Evolutionary conservation across 2,113 vertebrate species (phyloP).

Genomic region (Cepphus grylle): DNA sequence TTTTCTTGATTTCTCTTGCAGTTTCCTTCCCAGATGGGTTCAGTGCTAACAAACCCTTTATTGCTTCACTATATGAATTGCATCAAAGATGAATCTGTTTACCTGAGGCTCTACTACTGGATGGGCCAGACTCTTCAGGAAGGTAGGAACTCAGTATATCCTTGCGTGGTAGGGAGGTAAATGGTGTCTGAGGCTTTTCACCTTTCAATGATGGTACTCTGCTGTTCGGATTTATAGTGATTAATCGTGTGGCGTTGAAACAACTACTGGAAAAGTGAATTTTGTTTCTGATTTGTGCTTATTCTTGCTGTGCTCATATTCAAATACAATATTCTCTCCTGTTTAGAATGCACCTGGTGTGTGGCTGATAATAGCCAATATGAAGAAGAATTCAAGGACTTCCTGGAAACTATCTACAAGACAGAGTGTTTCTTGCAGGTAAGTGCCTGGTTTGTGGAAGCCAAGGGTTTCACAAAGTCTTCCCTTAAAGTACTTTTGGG

Average conservation of each 20-base stretch:
- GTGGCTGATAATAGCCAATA: constrained; percentile 65
- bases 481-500: not conserved
- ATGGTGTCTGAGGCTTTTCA: not conserved
- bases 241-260: not conserved
- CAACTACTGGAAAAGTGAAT: not conserved
- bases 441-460: constrained; percentile 24
- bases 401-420: constrained; percentile 80
- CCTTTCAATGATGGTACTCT: not conserved
- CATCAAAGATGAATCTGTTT: constrained; percentile 84
- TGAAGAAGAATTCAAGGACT: constrained; percentile 76
- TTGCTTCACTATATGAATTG: constrained; percentile 91
- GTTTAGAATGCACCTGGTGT: constrained; percentile 84
- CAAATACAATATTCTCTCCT: constrained; percentile 2
- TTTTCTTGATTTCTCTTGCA: constrained; percentile 55
- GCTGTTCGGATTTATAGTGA: not conserved
- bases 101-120: constrained; percentile 90
- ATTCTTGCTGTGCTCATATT: not conserved
- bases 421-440: constrained; percentile 90
- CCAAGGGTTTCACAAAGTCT: not conserved
- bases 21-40: constrained; percentile 94
- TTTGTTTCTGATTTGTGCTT: not conserved
- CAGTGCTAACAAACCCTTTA: constrained; percentile 83
- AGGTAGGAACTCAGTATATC: constrained; percentile 72
- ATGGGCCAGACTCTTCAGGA: constrained; percentile 86
- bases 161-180: not conserved